Conservation (phyloP, 2,113 vertebrate genomes). For the Ciconia stormi region DNA sequence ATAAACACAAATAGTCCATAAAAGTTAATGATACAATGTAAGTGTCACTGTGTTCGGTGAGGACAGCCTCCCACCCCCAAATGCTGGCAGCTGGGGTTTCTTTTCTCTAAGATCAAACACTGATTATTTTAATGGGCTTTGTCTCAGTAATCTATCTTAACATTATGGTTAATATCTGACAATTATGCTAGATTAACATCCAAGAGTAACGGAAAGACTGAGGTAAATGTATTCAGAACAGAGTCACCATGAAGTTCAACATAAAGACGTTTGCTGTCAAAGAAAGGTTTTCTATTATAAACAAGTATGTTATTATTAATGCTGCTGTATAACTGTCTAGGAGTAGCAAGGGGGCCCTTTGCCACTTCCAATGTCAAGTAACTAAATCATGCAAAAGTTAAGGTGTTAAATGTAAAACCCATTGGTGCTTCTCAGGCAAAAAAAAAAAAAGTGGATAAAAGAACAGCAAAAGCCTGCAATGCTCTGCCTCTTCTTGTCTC, state of each 20-base stretch:
- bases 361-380: background rate
- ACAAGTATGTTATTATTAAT: background rate
- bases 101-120: conserved; percentile 6
- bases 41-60: background rate
- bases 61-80: background rate
- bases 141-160: background rate
- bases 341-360: background rate
- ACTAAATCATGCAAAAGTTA: background rate
- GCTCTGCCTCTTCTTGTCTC: background rate
- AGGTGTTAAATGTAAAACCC: background rate
- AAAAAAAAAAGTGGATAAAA: background rate
- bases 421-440: background rate
- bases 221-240: background rate
- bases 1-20: background rate
- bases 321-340: background rate
- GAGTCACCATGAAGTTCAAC: background rate
- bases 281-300: background rate
- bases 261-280: background rate
- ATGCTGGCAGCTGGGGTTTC: background rate
- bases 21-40: background rate
- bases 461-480: background rate
- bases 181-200: background rate
- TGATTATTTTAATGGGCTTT: background rate
- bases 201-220: background rate
- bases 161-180: background rate